These are phyloP conservation scores for Conus betulinus DNA, from an alignment of 1,140 invertebrate genomes.

Conservation along the genomic window DNA sequence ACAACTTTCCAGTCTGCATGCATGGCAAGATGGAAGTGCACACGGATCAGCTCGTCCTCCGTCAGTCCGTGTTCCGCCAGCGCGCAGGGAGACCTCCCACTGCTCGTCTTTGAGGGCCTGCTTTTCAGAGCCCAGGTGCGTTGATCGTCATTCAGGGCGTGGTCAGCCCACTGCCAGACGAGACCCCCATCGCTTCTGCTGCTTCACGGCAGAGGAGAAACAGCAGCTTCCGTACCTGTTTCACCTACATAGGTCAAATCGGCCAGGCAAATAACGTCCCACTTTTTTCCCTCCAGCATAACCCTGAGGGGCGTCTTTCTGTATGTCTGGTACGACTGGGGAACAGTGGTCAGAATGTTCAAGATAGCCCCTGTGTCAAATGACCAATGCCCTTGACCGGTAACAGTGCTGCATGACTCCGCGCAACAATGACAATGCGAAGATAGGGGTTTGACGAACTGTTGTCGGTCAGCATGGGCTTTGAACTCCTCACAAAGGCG, in stretches of 20 bases:
- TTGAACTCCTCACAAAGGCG: background rate
- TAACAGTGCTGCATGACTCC: background rate
- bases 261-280: background rate
- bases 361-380: background rate
- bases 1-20: background rate
- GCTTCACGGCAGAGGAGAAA: background rate
- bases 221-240: background rate
- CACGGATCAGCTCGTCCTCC: background rate
- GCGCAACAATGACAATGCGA: background rate
- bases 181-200: background rate
- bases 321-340: background rate
- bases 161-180: background rate
- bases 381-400: background rate
- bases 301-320: background rate
- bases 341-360: background rate
- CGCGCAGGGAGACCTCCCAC: background rate
- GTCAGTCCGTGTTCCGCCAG: background rate
- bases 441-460: background rate
- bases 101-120: background rate
- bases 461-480: background rate
- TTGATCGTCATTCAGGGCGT: background rate
- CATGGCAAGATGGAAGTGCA: background rate
- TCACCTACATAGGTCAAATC: background rate
- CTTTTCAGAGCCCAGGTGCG: background rate
- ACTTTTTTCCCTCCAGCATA: background rate